Percentiles rank a stretch among this genome's conserved stretches.
Evolutionary conservation across 2,113 vertebrate species (phyloP).

Genomic region (Eretmochelys imbricata): DNA sequence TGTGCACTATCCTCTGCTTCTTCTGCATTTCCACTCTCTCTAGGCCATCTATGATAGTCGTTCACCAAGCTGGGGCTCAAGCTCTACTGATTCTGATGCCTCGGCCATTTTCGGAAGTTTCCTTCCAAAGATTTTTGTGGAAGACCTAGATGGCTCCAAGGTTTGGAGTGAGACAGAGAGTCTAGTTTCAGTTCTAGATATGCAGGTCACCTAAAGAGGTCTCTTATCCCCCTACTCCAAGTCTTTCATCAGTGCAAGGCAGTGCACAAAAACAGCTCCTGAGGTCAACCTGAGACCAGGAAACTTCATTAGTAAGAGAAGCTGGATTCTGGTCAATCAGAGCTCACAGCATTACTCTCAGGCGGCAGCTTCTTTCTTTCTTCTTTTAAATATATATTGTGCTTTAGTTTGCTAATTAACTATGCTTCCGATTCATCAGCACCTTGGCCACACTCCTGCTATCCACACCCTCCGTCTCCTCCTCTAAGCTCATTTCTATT

Average conservation of each 20-base stretch:
- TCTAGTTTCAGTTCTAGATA: neutral
- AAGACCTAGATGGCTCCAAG: neutral
- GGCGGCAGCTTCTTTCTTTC: neutral
- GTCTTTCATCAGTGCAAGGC: neutral
- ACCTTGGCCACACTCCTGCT: neutral
- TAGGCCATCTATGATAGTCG: neutral
- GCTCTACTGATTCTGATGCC: conserved; percentile 28
- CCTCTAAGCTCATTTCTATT: neutral
- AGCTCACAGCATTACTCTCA: neutral
- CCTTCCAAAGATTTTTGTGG: conserved; percentile 11
- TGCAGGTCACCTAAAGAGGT: neutral
- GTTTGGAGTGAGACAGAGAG: neutral
- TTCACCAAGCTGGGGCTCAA: conserved; percentile 4
- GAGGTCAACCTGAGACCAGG: neutral
- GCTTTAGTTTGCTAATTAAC: conserved; percentile 9
- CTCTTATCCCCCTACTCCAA: neutral
- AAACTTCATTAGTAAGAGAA: neutral
- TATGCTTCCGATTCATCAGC: neutral
- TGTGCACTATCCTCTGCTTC: conserved; percentile 18
- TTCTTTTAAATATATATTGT: neutral
- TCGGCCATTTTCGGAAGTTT: neutral
- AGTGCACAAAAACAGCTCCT: neutral
- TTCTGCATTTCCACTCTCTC: conserved; percentile 42
- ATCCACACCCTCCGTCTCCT: neutral
- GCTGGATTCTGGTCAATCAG: neutral